These are phyloP conservation scores for Sylvicapra grimmia DNA, from an alignment of 2,113 vertebrate genomes.

Conservation along the genomic window DNA sequence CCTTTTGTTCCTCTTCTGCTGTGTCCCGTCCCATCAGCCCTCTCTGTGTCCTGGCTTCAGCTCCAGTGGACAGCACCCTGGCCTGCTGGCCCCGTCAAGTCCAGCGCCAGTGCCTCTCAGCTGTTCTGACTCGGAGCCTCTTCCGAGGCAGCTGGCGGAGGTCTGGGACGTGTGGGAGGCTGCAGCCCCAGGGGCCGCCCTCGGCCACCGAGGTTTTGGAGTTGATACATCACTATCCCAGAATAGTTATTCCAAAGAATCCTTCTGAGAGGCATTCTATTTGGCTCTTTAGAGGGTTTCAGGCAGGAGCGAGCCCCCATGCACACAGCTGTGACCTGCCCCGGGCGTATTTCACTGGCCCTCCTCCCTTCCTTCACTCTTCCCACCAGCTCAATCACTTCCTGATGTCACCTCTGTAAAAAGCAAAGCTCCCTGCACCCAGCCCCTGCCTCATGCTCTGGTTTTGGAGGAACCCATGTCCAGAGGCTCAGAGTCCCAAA, in stretches of 20 bases:
- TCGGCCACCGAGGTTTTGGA: neutral
- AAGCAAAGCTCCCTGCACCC: neutral
- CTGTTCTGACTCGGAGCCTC: neutral
- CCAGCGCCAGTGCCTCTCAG: neutral
- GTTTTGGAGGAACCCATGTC: neutral
- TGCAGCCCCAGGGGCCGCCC: no score
- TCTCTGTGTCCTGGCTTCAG: neutral
- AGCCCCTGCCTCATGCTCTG: neutral
- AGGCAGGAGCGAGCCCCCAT: accelerated
- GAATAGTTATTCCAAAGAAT: neutral
- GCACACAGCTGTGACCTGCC: neutral
- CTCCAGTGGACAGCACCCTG: neutral
- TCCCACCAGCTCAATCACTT: neutral
- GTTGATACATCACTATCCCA: neutral
- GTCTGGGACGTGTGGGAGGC: neutral
- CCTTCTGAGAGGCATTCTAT: neutral
- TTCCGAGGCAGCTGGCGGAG: neutral
- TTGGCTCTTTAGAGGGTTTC: neutral
- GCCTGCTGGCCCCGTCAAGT: accelerated
- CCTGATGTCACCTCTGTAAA: neutral
- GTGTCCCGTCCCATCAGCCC: neutral
- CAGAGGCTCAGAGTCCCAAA: neutral
- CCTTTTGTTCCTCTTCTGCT: neutral
- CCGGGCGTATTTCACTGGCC: accelerated
- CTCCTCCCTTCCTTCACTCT: neutral